Conservation (phyloP, 2,797 vertebrate species). For the Schizopygopsis malacanthus region DNA sequence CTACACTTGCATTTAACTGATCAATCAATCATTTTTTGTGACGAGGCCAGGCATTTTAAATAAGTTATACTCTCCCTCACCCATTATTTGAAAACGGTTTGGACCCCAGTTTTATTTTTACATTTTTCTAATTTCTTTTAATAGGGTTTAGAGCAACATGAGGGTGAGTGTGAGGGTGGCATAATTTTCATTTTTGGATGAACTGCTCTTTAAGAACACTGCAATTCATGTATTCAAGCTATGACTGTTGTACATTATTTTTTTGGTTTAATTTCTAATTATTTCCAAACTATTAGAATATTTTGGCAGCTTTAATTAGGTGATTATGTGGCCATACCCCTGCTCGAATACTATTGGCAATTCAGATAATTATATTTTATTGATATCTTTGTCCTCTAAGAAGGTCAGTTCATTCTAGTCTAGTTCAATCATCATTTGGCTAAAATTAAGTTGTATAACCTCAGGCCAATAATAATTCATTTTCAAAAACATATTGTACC, state of each 20-base stretch:
- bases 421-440: conserved; percentile 6
- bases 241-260: neutral
- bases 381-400: neutral
- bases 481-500: conserved; percentile 8
- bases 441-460: conserved; percentile 21
- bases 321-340: neutral
- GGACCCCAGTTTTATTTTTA: neutral
- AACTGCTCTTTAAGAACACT: too few species aligned
- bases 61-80: too few species aligned
- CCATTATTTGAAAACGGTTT: neutral
- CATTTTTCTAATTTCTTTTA: too few species aligned
- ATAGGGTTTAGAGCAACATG: too few species aligned
- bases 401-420: conserved; percentile 2
- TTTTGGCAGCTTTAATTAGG: neutral
- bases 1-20: neutral
- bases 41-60: neutral
- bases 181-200: too few species aligned
- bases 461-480: conserved; percentile 19
- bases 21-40: neutral
- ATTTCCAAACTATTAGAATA: neutral
- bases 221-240: neutral
- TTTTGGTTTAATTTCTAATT: neutral
- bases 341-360: neutral
- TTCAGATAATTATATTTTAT: neutral
- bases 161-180: too few species aligned